Evolutionary conservation across 2,797 vertebrate genomes (phyloP), one percentile per base, ranked within the genome.

Genomic region (Eleutherodactylus coqui): DNA sequence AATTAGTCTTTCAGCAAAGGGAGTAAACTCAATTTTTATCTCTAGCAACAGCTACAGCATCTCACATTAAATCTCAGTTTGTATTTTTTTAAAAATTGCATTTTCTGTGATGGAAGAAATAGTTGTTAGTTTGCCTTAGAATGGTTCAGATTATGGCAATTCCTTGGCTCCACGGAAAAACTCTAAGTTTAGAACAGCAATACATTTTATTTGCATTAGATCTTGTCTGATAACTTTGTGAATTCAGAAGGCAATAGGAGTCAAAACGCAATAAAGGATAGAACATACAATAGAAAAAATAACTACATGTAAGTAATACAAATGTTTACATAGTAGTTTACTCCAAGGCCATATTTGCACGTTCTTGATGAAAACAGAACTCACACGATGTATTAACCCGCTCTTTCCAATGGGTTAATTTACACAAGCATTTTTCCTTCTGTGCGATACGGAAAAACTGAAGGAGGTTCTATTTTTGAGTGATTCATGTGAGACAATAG

Each of bases 11-110:
- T 97, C 96, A 97, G 95, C 96, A 95, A 94, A 94, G 95, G 93
- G 96, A 95, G 95, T 90, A 97, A 98, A 98, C 97, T 97, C 96
- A 96, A 98, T 99, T 98, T 96, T 97, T 97, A 97, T 97, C 97
- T 96, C 96, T 96, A 94, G 96, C 95, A 97, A 97, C 96, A 97
- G 17, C 51, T 78, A 49, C 73, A 69, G 11, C n/a, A 82, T 77
- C 60, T 29, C 29, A 64, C 55, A 53, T 43, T 82, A 11, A 43
- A 75, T 73, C 77, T 36, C 19, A 75, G 21, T n/a, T 76, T 24
- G 69, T 64, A 45, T 76, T 29, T 78, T 16, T 51, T n/a, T n/a
- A n/a, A 43, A 19, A 70, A 55, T 69, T 45, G 24, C n/a, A 43
- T 70, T 72, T 58, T 79, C 16, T 55, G n/a, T 7, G 19, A 6